These are phyloP conservation scores for Heliconius hortense DNA, from an alignment of 2,888 invertebrate genomes.

Conservation along the genomic window DNA sequence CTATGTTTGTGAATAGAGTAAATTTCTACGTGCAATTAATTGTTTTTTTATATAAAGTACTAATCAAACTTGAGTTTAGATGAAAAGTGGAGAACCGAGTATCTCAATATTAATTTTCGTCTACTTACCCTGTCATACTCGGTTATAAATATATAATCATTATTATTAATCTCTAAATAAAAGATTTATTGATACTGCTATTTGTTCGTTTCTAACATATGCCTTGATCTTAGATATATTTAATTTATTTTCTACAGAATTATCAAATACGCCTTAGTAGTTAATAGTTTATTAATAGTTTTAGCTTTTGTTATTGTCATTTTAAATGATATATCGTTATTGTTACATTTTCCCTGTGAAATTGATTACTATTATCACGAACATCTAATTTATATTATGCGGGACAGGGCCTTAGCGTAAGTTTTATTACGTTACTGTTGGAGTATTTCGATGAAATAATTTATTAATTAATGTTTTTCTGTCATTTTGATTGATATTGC, in stretches of 20 bases:
- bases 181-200: background rate
- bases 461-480: background rate
- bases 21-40: too few species aligned
- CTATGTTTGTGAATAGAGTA: too few species aligned
- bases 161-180: background rate
- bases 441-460: background rate
- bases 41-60: too few species aligned
- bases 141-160: too few species aligned
- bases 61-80: too few species aligned
- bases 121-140: too few species aligned
- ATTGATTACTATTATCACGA: conserved; percentile 24
- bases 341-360: conserved; percentile 8
- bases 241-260: background rate
- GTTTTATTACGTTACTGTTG: background rate
- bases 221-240: background rate
- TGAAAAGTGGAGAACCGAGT: too few species aligned
- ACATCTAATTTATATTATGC: conserved; percentile 34
- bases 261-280: background rate
- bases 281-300: background rate
- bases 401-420: conserved; percentile 10
- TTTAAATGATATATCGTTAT: conserved; percentile 20
- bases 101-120: too few species aligned
- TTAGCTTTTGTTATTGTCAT: background rate
- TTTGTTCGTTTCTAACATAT: background rate
- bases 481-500: too few species aligned